Evolutionary conservation across 1,140 invertebrate genomes (phyloP).

Genomic region (Apolygus lucorum): DNA sequence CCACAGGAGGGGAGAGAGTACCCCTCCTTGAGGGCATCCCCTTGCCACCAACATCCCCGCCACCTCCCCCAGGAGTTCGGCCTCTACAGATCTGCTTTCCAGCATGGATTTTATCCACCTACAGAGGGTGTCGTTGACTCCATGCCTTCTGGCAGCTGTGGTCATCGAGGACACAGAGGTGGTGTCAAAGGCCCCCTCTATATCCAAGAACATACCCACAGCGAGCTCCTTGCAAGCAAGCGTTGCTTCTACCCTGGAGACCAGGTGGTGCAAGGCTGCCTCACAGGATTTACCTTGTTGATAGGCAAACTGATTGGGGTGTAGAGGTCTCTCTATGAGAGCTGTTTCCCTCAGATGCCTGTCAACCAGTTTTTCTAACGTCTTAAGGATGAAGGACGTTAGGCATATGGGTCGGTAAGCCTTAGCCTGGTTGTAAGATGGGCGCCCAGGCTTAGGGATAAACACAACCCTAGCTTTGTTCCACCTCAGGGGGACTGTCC

Average conservation of each 20-base stretch:
- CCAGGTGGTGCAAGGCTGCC: not conserved
- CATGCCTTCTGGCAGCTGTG: not conserved
- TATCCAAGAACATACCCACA: conserved; percentile 22
- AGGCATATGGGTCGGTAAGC: conserved; percentile 28
- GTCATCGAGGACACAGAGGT: conserved; percentile 20
- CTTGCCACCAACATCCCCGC: not conserved
- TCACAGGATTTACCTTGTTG: conserved; percentile 6
- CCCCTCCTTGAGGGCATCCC: conserved; percentile 29
- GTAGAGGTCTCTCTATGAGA: not conserved
- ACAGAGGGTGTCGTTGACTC: not conserved
- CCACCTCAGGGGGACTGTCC: conserved; percentile 24
- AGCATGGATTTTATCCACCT: conserved; percentile 15
- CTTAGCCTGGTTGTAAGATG: conserved; percentile 15
- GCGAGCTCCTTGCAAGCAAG: not conserved
- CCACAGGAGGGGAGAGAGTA: conserved; percentile 29
- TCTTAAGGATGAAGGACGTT: conserved; percentile 27
- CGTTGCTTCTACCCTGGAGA: not conserved
- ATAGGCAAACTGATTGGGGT: conserved; percentile 15
- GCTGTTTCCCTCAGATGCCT: conserved; percentile 2
- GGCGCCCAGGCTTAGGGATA: conserved; percentile 29
- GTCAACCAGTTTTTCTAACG: conserved; percentile 20
- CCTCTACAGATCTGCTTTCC: not conserved
- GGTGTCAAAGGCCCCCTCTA: conserved; percentile 29
- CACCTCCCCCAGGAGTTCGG: not conserved
- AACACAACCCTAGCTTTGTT: conserved; percentile 22